phyloP scores from a whole-genome alignment of 2,888 invertebrate genomes.

The Platerodrilus igneus region DNA sequence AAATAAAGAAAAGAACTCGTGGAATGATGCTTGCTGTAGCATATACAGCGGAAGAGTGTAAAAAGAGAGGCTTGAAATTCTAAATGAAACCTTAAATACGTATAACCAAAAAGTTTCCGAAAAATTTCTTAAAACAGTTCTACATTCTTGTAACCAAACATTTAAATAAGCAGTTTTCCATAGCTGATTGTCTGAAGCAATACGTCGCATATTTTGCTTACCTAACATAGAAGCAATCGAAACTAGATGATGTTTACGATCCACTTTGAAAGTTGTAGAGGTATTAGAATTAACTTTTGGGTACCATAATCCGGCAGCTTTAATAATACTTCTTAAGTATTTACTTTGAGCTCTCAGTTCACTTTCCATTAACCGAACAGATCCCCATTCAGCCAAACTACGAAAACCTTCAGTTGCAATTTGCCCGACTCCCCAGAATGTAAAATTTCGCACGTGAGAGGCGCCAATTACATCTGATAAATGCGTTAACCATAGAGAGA shows the following conservation, averaged over 20 bases:
- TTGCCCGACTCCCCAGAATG: conserved; percentile 88
- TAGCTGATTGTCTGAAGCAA: too few relatives aligned
- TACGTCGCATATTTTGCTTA: too few relatives aligned
- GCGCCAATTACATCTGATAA: conserved; percentile 97
- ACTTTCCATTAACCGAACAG: conserved; percentile 79
- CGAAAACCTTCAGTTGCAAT: conserved; percentile 86
- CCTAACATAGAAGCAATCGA: conserved; percentile 86
- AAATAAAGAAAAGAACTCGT: too few relatives aligned
- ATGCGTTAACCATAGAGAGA: conserved; percentile 84
- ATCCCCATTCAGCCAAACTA: conserved; percentile 81
- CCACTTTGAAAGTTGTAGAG: conserved; percentile 74
- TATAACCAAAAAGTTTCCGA: too few relatives aligned
- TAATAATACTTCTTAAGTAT: conserved; percentile 76
- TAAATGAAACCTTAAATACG: too few relatives aligned
- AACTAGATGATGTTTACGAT: conserved; percentile 77
- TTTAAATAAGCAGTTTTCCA: too few relatives aligned
- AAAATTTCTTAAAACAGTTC: too few relatives aligned
- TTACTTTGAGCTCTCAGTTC: conserved; percentile 81
- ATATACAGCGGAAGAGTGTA: too few relatives aligned
- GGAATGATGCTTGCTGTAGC: too few relatives aligned
- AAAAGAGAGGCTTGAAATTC: too few relatives aligned
- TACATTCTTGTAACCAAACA: too few relatives aligned
- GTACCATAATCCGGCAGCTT: conserved; percentile 86
- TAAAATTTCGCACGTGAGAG: conserved; percentile 81
- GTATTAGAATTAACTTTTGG: conserved; percentile 84